Base-by-base conservation (phyloP, 2,797 vertebrate species). In the Macropodus opercularis region DNA sequence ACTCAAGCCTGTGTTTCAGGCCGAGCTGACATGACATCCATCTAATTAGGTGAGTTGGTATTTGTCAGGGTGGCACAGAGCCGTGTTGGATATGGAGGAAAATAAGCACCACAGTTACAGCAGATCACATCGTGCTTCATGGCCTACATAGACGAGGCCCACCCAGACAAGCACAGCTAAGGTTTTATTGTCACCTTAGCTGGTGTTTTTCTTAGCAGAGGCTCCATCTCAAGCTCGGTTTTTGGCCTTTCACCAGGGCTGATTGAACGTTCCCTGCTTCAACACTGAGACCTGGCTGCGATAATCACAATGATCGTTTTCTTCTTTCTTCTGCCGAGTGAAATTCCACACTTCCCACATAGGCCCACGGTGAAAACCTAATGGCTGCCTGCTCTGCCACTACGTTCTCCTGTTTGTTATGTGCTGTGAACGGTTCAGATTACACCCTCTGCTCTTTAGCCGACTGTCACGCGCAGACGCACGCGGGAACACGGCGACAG, bases 111-210 rank as follows among this genome's bases (percentile, higher is more conserved):
- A 57, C 72, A 72, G 63, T 75, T 54, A 40, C 34, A 65, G 69
- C 62, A 74, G 39, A 81, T 70, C 61, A 75, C 53, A 43, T 49
- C 68, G 67, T 79, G 71, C 69, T 70, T 67, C 74, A 57, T 84
- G 87, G 87, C 87, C 89, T 86, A 85, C 75, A 88, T 85, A 85
- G 80, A 75, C 67, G 22, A 78, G 87, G 84, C 85, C 86, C 84
- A 85, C 85, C 83, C 83, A 78, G 78, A 72, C 74, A 18, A 75
- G 74, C 63, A 58, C 58, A 53, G 68, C 65, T 61, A 55, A 10
- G 49, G 69, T 63, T 54, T 80, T 72, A 59, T 79, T 49, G 35
- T 56, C 62, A 70, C 64, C 76, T 48, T 26, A 43, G 44, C 63
- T 61, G 8, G n/a, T n/a, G n/a, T n/a, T n/a, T n/a, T 15, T 22